phyloP scores from a whole-genome alignment of 2,888 invertebrate species.

The Craniophora ligustri region DNA sequence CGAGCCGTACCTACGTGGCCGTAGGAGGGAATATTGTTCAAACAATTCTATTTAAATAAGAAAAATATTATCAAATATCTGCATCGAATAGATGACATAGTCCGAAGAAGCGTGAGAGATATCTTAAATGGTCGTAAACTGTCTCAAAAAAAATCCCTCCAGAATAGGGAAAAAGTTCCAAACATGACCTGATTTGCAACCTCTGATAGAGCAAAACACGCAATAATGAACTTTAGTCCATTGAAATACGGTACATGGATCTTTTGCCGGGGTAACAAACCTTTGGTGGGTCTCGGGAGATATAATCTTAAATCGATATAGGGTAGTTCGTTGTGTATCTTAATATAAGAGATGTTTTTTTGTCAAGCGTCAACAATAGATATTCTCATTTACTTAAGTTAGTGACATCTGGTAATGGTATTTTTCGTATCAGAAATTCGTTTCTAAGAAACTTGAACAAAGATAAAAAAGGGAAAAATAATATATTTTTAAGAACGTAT shows the following conservation, averaged over 20 bases:
- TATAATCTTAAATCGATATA: conserved; percentile 63
- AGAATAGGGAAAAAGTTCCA: conserved; percentile 47
- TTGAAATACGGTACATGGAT: fast-evolving
- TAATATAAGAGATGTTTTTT: conserved; percentile 40
- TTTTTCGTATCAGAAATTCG: conserved; percentile 1
- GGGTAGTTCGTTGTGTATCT: conserved; percentile 50
- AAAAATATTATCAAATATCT: conserved; percentile 53
- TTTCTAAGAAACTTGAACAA: not conserved
- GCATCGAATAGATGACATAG: conserved; percentile 44
- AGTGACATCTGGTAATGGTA: conserved; percentile 5
- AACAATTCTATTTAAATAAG: conserved; percentile 42
- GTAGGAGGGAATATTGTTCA: conserved; percentile 37
- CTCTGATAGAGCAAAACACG: not conserved
- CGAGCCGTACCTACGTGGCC: conserved; percentile 14
- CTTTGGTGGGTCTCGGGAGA: conserved; percentile 13
- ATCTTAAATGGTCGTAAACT: conserved; percentile 67
- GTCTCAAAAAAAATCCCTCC: conserved; percentile 64
- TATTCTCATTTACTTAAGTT: conserved; percentile 22
- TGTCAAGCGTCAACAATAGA: conserved; percentile 32
- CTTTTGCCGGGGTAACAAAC: not conserved
- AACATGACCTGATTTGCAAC: conserved; percentile 1
- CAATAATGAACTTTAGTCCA: conserved; percentile 15
- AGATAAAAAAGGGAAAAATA: too few species aligned
- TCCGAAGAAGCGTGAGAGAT: conserved; percentile 50
- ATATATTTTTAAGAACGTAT: too few species aligned